Evolutionary conservation across 1,140 invertebrate genomes (phyloP), one percentile per base, ranked within the genome.

Genomic region (Drosophila nigrodunni): DNA sequence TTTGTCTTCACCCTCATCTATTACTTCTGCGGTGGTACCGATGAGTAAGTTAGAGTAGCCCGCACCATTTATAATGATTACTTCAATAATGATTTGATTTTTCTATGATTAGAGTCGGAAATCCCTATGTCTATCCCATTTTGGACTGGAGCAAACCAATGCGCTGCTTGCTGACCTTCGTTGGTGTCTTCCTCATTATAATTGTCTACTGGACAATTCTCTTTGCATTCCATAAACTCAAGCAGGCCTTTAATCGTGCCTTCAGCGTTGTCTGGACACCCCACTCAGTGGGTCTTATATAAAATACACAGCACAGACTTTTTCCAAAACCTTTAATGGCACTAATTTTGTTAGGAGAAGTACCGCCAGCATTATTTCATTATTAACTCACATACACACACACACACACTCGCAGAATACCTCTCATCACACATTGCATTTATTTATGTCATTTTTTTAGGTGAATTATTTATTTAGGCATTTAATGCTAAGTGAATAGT

Each of bases 1-100:
- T 85, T 95, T 0, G 41, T 95, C 3, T 97, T 97, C 88, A 95
- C 94, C 5, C 74, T 95, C 2, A 93, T 96, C 18, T 97, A 97
- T 91, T 96, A 95, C 86, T 68, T 92, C 0, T 94, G 94, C 39
- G 97, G 96, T 15, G 97, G 97, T 47, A 94, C 94, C 1, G 94
- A 95, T 77, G 94, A 93, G 94, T 95, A 93, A 80, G 93, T 92
- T 37, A 47, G 93, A 80, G 93, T 92, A 49, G 52, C 54, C 67
- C 67, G 71, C 39, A 49, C 3, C 21, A 25, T 15, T 0, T 0
- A 18, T 10, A 6, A 10, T 50, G 39, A n/a, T 46, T 50, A 57
- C 25, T 49, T 55, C 34, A 21, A 60, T 77, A 41, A 59, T 60
- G 9, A 25, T 46, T 73, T 13, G 10, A 74, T 73, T 65, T 34